A percentile compares a stretch with the other conserved stretches of the same genome.
Evolutionary conservation across 2,113 vertebrate genomes (phyloP).

Genomic region (Smithornis capensis): DNA sequence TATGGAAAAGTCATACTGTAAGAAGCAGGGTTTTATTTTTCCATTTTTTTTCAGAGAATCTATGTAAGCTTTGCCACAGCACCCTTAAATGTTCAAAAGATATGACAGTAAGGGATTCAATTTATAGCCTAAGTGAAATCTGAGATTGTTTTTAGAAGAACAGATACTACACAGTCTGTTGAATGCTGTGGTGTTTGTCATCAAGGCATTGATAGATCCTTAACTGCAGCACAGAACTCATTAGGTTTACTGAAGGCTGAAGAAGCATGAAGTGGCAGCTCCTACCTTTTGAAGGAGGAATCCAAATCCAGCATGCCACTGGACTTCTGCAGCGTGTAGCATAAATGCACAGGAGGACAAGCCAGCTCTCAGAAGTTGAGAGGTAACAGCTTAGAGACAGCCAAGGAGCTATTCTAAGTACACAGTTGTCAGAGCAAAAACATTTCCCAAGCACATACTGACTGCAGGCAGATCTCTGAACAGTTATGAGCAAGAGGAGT

Average conservation of each 20-base stretch:
- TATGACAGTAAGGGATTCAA: neutral
- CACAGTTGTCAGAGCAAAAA: neutral
- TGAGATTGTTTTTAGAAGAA: slow-evolving; percentile 3
- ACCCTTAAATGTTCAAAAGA: slow-evolving; percentile 1
- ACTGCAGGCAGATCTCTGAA: neutral
- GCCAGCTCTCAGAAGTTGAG: neutral
- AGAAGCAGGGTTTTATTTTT: slow-evolving; percentile 42
- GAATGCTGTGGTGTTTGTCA: neutral
- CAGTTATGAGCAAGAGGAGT: neutral
- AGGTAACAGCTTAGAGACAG: neutral
- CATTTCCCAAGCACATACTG: neutral
- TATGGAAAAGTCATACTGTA: slow-evolving; percentile 29
- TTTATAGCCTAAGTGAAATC: slow-evolving; percentile 15
- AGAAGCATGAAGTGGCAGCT: neutral
- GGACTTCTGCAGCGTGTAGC: neutral
- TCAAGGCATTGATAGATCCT: neutral
- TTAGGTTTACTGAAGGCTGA: neutral
- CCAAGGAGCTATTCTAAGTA: slow-evolving; percentile 12
- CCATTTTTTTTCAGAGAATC: slow-evolving; percentile 34
- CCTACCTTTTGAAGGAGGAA: neutral
- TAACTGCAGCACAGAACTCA: neutral
- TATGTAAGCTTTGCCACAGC: slow-evolving; percentile 24
- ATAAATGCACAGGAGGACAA: neutral
- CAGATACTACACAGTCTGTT: neutral
- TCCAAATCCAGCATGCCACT: neutral